Evolutionary conservation across 2,113 vertebrate species (phyloP), one percentile per base, ranked within the genome.

Genomic region (Caranx ignobilis): DNA sequence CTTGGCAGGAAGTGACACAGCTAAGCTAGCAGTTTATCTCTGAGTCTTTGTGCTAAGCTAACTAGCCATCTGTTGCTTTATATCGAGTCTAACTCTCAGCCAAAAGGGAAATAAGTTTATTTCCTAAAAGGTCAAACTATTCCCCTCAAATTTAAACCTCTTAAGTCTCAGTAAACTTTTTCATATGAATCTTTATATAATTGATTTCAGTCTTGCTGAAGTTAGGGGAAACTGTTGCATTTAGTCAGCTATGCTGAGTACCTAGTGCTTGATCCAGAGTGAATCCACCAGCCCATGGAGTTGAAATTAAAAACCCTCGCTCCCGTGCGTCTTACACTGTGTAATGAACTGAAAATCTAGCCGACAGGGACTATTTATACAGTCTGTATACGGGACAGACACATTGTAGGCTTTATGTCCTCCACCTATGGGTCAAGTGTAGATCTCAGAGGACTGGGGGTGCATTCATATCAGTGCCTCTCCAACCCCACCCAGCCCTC

Each of bases 381-480:
- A 70, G 43, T 81, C 63, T 71, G 15, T 52, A 70, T 71, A 79
- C 2, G 35, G 37, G 43, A 52, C 52, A n/a, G 52, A 47, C 48
- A 65, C 66, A 64, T 62, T 81, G 55, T 45, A 71, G 43, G 62
- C 86, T 88, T 76, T 76, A 83, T 70, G 77, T 86, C 67, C 61
- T 81, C 63, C 64, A 78, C 79, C 79, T 72, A 59, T 69, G 81
- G 86, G 89, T 91, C 91, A 89, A 91, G 87, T 87, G 79, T 19
- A 80, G 66, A 56, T 87, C 83, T 86, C 77, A 31, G 63, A 62
- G 82, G 81, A 75, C 15, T 77, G 48, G 59, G 61, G 73, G 81
- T 43, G 73, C 66, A 72, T 91, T 91, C 82, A 84, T 67, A 88
- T 79, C 70, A 32, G 69, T 84, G 71, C 74, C 77, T 88, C 81